These are phyloP conservation scores for Drosophila littoralis DNA, from an alignment of 1,140 invertebrate species.

Conservation along the genomic window DNA sequence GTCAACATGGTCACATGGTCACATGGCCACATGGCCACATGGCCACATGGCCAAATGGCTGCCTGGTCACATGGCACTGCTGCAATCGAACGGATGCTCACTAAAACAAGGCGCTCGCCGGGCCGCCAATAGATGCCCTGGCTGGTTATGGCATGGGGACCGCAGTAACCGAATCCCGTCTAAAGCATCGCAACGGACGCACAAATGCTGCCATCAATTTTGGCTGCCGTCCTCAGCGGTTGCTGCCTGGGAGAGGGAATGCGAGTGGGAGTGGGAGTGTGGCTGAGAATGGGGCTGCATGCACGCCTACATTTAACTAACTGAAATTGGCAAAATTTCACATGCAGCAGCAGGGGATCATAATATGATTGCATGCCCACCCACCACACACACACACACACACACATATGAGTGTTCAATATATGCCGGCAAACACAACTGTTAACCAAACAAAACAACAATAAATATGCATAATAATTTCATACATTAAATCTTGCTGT, in stretches of 20 bases:
- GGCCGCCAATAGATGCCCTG: conserved; percentile 12
- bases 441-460: conserved; percentile 63
- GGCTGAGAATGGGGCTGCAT: conserved; percentile 15
- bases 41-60: conserved; percentile 19
- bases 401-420: neutral
- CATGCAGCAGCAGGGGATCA: conserved; percentile 5
- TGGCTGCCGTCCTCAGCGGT: conserved; percentile 11
- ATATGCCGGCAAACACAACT: conserved; percentile 39
- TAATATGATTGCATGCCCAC: conserved; percentile 55
- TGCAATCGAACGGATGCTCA: conserved; percentile 27
- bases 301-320: conserved; percentile 71
- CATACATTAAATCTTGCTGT: conserved; percentile 62
- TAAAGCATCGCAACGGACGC: conserved; percentile 33
- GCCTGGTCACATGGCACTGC: conserved; percentile 32
- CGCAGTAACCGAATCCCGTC: conserved; percentile 18
- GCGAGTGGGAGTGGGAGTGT: no score
- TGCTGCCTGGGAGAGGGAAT: neutral
- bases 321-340: conserved; percentile 65
- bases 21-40: conserved; percentile 39
- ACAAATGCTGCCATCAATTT: conserved; percentile 56
- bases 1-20: conserved; percentile 53
- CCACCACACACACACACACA: neutral
- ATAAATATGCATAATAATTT: conserved; percentile 78
- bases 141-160: neutral
- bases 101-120: conserved; percentile 26